These are phyloP conservation scores for Bombus superbus DNA, from an alignment of 1,140 invertebrate genomes.

Conservation along the genomic window DNA sequence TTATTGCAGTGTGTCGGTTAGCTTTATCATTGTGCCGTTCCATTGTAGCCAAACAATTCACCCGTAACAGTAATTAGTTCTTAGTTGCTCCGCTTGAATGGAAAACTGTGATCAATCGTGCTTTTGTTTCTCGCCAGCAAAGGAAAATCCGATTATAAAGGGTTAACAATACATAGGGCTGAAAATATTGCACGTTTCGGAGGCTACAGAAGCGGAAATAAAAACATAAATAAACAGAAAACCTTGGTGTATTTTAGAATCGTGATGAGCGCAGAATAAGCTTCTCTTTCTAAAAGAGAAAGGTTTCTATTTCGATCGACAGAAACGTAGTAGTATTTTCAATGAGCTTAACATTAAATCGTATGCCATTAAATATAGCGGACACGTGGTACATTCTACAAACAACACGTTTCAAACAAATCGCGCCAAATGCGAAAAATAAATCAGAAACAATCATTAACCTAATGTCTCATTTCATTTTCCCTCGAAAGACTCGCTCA, in stretches of 20 bases:
- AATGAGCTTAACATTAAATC: too few species aligned
- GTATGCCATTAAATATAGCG: accelerated
- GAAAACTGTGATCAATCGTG: not conserved
- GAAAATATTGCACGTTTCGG: not conserved
- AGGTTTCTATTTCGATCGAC: too few species aligned
- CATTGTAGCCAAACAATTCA: not conserved
- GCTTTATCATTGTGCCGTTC: not conserved
- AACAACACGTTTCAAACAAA: too few species aligned
- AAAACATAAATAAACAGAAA: not conserved
- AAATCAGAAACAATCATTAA: too few species aligned
- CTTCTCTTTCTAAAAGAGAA: too few species aligned
- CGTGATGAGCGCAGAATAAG: too few species aligned
- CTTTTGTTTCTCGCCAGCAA: not conserved
- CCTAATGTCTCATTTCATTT: too few species aligned
- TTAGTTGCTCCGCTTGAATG: not conserved
- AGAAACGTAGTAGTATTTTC: too few species aligned
- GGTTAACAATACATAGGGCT: not conserved
- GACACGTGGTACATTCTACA: too few species aligned
- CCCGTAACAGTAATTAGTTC: not conserved
- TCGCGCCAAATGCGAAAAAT: too few species aligned
- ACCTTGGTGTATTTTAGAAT: too few species aligned
- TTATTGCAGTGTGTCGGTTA: not conserved
- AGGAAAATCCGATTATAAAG: not conserved
- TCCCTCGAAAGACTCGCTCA: too few species aligned
- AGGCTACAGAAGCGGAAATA: not conserved